Evolutionary conservation across 2,888 invertebrate species (phyloP), one percentile per base, ranked within the genome.

Genomic region (Syrphus vitripennis): DNA sequence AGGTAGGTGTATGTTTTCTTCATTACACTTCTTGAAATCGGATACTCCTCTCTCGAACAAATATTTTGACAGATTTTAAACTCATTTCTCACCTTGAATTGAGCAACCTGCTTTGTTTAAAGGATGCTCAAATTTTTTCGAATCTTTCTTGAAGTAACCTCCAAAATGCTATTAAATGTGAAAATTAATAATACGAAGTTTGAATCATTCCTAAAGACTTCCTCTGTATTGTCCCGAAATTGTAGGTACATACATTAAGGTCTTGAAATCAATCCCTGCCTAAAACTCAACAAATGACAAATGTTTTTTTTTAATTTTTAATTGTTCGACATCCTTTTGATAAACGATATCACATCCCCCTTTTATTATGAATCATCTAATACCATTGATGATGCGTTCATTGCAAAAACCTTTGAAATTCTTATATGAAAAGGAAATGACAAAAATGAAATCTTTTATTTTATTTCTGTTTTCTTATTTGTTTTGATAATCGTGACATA

Each of bases 311-410:
- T 80, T 70, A 29, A 24, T 19, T 70, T 72, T 81, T 77, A 81
- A 86, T 80, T 81, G 80, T 81, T 86, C 81, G 21, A 81, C 48
- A 77, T 86, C 84, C 81, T 86, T 81, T 72, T 40, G 72, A 61
- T 81, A 81, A 76, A 69, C 55, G 72, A 77, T 77, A 84, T 76
- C 67, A 77, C 72, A 84, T 76, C 67, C 76, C 57, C 71, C 42
- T 55, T 16, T 61, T 55, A 50, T 29, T 12, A 67, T 19, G 59
- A 76, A 57, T 57, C 55, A 71, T 79, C 63, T 63, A 74, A 63
- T 63, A 70, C 72, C 76, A 72, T 76, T 69, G 80, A 76, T 65
- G 71, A 80, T 84, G 42, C 57, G 75, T 74, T 76, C 19, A 26
- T 29, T 53, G 29, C 53, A 59, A n/a, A 55, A 74, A 48, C 75